Conservation (phyloP, 2,113 vertebrate genomes). For the Leucoraja erinaceus region DNA sequence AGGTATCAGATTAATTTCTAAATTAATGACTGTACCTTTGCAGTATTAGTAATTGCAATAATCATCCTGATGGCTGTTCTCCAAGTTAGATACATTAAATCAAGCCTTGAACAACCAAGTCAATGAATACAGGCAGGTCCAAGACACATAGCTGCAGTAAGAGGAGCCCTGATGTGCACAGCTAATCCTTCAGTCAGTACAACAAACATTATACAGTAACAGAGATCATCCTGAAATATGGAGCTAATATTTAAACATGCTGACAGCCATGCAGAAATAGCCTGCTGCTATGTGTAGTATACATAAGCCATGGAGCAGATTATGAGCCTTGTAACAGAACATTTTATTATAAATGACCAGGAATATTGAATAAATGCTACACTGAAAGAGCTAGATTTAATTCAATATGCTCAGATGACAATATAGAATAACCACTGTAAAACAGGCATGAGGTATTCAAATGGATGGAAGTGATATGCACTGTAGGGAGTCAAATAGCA, state of each 20-base stretch:
- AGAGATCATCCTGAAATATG: conserved; percentile 16
- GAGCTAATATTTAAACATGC: background rate
- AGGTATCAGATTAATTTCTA: background rate
- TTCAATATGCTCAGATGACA: background rate
- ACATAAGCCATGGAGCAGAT: background rate
- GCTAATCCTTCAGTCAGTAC: conserved; percentile 15
- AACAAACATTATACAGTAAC: conserved; percentile 19
- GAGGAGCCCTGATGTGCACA: background rate
- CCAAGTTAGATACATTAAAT: conserved; percentile 5
- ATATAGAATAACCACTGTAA: background rate
- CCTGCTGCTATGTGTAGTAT: background rate
- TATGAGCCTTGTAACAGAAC: background rate
- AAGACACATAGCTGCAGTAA: conserved; percentile 12
- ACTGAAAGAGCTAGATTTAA: background rate
- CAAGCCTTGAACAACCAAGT: conserved; percentile 5
- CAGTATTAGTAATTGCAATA: conserved; percentile 9
- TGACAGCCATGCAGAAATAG: background rate
- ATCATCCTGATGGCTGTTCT: conserved; percentile 25
- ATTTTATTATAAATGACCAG: background rate
- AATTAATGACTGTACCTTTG: background rate
- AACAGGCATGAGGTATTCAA: background rate
- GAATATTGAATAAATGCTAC: conserved; percentile 2
- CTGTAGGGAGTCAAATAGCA: background rate
- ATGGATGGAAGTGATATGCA: background rate
- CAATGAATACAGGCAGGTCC: background rate